Base-by-base conservation (phyloP, 2,113 vertebrate species). In the Hypanus sabinus region DNA sequence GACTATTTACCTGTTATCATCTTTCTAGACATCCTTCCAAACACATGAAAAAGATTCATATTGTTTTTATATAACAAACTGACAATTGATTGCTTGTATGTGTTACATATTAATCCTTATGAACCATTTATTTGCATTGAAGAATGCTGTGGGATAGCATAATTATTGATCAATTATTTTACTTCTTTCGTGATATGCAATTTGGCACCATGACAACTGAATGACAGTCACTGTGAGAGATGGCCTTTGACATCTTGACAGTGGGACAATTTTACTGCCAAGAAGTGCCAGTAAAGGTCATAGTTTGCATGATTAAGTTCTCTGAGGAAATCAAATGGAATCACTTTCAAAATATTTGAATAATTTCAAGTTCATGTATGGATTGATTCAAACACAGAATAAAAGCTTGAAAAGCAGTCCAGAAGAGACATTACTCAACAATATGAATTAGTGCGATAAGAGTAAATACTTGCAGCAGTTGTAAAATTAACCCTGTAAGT, bases 241-340 rank as follows among this genome's bases (percentile, higher is more conserved):
- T 93, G 91, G 68, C 91, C 91, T 93, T 93, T 93, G 91, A 93
- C 91, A 93, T 75, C 91, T 38, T 93, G 91, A 93, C 91, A 93
- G 70, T 93, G 91, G 91, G 16, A 93, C 24, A 38, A 33, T 65
- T 93, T 93, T 93, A 55, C 91, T 93, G 91, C 91, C 91, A 93
- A 93, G 91, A 93, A 93, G 91, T 93, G 91, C 91, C 91, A 93
- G 91, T 93, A 93, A 93, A 93, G 91, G 91, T 93, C 70, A 93
- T 71, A 73, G 91, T 71, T 71, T 93, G 91, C 91, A 93, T 93
- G 91, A 93, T 93, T 93, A 93, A 93, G 91, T 93, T 93, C 91
- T 93, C 91, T 93, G 91, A 93, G 91, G 91, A 93, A 93, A 93
- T 93, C 91, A 93, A 93, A 75, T 93, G 70, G 68, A 73, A 93